These are phyloP conservation scores for Acomys russatus DNA, from an alignment of 2,797 vertebrate species.

Conservation along the genomic window DNA sequence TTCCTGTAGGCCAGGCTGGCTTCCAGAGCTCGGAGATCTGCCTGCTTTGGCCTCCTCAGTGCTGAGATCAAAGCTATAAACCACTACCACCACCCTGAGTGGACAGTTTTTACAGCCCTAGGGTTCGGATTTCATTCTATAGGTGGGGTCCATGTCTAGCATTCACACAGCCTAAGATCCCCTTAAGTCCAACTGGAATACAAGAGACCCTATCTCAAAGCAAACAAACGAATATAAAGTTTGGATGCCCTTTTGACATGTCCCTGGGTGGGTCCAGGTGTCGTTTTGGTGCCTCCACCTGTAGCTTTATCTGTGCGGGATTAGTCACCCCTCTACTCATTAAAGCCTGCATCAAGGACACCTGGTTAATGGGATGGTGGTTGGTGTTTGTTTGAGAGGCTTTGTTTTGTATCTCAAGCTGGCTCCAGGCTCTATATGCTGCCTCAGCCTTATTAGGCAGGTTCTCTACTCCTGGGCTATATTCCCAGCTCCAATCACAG, in stretches of 20 bases:
- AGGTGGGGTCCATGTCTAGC: background rate
- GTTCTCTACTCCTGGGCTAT: background rate
- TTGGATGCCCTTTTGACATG: background rate
- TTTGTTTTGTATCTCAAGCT: background rate
- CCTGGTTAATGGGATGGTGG: background rate
- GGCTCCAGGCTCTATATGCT: background rate
- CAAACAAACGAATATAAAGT: background rate
- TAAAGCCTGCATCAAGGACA: background rate
- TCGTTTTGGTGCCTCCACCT: background rate
- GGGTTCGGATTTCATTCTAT: background rate
- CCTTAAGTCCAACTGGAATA: background rate
- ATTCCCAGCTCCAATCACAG: background rate
- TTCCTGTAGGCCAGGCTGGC: no score
- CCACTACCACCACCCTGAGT: background rate
- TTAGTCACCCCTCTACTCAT: background rate
- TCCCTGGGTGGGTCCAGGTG: background rate
- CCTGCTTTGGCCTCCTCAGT: no score
- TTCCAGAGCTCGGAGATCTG: no score
- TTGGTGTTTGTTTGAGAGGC: background rate
- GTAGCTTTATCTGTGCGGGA: background rate
- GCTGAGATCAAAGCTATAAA: no score
- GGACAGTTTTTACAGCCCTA: background rate
- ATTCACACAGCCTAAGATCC: background rate
- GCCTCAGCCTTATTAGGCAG: background rate
- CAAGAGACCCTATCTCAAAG: background rate